These are phyloP conservation scores for Dromococcyx pavoninus DNA, from an alignment of 2,797 vertebrate genomes.

Conservation along the genomic window DNA sequence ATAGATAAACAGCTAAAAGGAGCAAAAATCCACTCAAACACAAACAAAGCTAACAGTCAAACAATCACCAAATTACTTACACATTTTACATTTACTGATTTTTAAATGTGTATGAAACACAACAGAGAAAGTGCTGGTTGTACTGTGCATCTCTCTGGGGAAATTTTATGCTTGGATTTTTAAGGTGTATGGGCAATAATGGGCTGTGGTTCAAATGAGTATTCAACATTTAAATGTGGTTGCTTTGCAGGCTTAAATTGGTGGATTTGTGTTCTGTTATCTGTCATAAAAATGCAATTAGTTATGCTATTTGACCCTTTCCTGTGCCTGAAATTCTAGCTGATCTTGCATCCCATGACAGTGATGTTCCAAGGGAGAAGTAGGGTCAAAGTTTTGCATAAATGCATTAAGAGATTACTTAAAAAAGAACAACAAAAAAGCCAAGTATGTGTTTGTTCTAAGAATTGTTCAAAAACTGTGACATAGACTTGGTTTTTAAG, in stretches of 20 bases:
- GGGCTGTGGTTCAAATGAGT: neutral
- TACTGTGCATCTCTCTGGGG: neutral
- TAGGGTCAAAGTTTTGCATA: neutral
- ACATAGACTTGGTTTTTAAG: neutral
- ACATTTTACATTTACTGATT: neutral
- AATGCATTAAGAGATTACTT: neutral
- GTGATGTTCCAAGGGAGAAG: neutral
- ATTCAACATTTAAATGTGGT: neutral
- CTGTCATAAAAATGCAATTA: constrained; percentile 38
- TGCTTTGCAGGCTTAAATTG: neutral
- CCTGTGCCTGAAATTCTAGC: constrained; percentile 33
- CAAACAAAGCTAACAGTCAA: neutral
- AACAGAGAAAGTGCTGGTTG: neutral
- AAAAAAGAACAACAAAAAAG: neutral
- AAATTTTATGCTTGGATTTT: neutral
- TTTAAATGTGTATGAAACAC: neutral
- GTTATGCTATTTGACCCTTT: constrained; percentile 28
- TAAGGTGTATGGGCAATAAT: neutral
- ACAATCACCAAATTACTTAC: neutral
- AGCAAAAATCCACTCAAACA: neutral
- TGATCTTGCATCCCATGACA: neutral
- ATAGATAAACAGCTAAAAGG: neutral
- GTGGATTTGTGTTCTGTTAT: constrained; percentile 12
- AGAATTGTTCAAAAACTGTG: neutral
- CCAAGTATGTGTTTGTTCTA: neutral